Conservation (phyloP, 1,140 invertebrate genomes). For the Drosophila bifasciata region DNA sequence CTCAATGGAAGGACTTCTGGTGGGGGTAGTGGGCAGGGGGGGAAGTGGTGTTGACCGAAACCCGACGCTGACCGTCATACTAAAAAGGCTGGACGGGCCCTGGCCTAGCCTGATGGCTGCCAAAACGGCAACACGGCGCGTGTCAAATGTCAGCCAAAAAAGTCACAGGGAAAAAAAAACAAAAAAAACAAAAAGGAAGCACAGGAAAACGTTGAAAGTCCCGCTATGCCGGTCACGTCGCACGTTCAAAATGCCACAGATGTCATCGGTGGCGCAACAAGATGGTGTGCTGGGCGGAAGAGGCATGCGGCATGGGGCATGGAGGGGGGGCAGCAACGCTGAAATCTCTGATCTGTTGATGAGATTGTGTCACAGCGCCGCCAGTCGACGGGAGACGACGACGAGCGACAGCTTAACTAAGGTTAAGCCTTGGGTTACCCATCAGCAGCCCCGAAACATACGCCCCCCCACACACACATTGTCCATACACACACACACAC, state of each 20-base stretch:
- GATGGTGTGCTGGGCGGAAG: constrained; percentile 39
- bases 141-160: constrained; percentile 78
- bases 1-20: no score
- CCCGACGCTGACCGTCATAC: constrained; percentile 64
- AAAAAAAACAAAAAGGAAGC: constrained; percentile 1
- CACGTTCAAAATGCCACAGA: constrained; percentile 82
- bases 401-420: constrained; percentile 79
- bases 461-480: constrained; percentile 2
- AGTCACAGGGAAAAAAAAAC: constrained; percentile 18
- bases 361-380: constrained; percentile 78
- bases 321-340: constrained; percentile 27
- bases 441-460: background rate
- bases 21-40: background rate
- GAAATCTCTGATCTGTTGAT: constrained; percentile 81
- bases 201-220: constrained; percentile 34
- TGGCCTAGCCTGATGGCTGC: no score
- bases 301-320: constrained; percentile 11
- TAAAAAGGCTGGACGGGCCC: constrained; percentile 36
- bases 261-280: constrained; percentile 78
- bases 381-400: constrained; percentile 71
- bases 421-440: constrained; percentile 72
- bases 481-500: constrained; percentile 10
- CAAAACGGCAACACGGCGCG: constrained; percentile 58
- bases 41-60: constrained; percentile 29
- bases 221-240: constrained; percentile 79